A percentile compares a stretch with the other conserved stretches of the same genome.
phyloP scores from a whole-genome alignment of 2,113 vertebrate genomes.

The Zosterops japonicus region DNA sequence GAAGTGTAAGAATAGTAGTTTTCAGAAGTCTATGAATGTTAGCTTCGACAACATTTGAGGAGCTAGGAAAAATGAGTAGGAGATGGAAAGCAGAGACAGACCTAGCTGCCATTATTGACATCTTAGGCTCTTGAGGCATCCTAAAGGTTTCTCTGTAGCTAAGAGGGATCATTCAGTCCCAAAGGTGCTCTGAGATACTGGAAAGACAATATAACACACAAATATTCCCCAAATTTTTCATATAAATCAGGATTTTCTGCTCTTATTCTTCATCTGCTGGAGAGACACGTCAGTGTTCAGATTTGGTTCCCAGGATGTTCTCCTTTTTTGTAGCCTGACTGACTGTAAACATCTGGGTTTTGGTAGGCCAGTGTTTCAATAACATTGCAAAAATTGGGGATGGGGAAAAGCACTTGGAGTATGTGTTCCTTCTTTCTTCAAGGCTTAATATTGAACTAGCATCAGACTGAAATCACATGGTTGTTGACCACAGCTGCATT shows the following conservation, averaged over 20 bases:
- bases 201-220: neutral
- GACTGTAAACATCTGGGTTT: neutral
- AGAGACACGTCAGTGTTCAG: neutral
- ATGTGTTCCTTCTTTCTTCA: neutral
- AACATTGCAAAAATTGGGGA: neutral
- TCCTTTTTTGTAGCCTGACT: neutral
- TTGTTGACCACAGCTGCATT: slow-evolving; percentile 37
- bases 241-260: neutral
- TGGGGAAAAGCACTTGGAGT: neutral
- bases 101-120: neutral
- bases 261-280: neutral
- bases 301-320: neutral
- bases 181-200: neutral
- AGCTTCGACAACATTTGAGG: neutral
- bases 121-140: neutral
- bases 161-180: neutral
- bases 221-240: neutral
- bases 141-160: neutral
- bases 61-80: neutral
- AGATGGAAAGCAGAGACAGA: neutral
- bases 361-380: neutral
- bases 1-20: neutral
- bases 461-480: neutral
- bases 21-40: neutral
- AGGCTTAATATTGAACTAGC: neutral